Evolutionary conservation across 2,888 invertebrate genomes (phyloP), one percentile per base, ranked within the genome.

Genomic region (Oligia latruncula): DNA sequence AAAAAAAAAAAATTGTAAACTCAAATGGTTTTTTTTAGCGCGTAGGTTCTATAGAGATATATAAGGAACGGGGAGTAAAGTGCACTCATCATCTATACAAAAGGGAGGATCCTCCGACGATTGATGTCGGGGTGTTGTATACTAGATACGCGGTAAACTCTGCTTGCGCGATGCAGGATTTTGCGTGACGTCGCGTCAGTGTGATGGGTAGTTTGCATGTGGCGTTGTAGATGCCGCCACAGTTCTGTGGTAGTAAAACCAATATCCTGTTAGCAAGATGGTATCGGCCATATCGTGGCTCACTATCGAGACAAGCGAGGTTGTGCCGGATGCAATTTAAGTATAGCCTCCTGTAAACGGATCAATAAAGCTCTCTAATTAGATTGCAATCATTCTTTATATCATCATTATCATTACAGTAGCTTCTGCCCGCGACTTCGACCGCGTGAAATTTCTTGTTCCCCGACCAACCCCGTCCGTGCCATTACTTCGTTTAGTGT

Each of bases 241-340:
- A 58, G 11, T 62, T 29, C 29, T 8, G 15, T 29, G 2, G 15
- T 65, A 58, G n/a, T n/a, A n/a, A n/a, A 67, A 80, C 46, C 49
- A 29, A 80, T 80, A 66, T 80, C 80, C 55, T 58, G 46, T 35
- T 46, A 15, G 55, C 5, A 55, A 77, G 78, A 78, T 55, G 17
- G 17, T n/a, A 78, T 77, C 77, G 0, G 64, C 20, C 9, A 35
- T n/a, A 46, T n/a, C 43, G 23, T 20, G 52, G 17, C 64, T 55
- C 23, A 58, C 58, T 58, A 58, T 58, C 9, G 11, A 3, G 29
- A n/a, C 1, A 9, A 23, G 20, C 2, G 1, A 60, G 11, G 23
- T 17, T n/a, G 1, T 5, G n/a, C 80, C 46, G 77, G 40, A 58
- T 66, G 46, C 20, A 49, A 80, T 49, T 58, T 29, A 49, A 49